Evolutionary conservation across 2,888 invertebrate genomes (phyloP), one percentile per base, ranked within the genome.

Genomic region (Caenorhabditis sulstoni): DNA sequence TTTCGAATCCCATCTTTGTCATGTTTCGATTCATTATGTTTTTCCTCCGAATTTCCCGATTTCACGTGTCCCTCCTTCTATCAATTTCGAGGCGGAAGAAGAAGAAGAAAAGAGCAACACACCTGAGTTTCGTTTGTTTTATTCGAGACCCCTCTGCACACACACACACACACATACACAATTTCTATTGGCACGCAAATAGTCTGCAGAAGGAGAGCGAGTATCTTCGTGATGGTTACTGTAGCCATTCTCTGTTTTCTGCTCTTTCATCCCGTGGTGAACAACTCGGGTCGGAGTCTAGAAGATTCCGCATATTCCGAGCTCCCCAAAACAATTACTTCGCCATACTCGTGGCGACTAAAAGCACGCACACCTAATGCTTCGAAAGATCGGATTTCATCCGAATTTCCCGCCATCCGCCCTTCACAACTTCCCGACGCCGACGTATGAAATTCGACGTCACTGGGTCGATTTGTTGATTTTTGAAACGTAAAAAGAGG

Each of bases 311-410:
- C n/a, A n/a, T n/a, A n/a, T n/a, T n/a, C n/a, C n/a, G n/a, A n/a
- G n/a, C n/a, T n/a, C n/a, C n/a, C n/a, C n/a, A 47, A 57, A 55
- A 66, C 22, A 55, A 57, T 20, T 44, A 44, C 14, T 52, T 66
- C 55, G 3, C 7, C 29, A 29, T 29, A 29, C 47, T 57, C 55
- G 58, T 67, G 57, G 67, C 58, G 57, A 57, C 58, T 67, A 67
- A 67, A 67, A 58, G 67, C 58, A 37, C 52, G 64, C 50, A 39
- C 23, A 55, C 47, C 37, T 52, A 16, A n/a, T 67, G 22, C 18
- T 47, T 14, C 39, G 3, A n/a, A 5, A 4, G 49, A 58, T 67
- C 58, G 18, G 49, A 49, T 67, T 67, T 67, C 67, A 29, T 7
- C 29, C 29, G 7, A 29, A 29, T 29, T 29, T 29, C 29, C 29